phyloP scores from a whole-genome alignment of 2,888 invertebrate species.

The Trachelus tabidus region DNA sequence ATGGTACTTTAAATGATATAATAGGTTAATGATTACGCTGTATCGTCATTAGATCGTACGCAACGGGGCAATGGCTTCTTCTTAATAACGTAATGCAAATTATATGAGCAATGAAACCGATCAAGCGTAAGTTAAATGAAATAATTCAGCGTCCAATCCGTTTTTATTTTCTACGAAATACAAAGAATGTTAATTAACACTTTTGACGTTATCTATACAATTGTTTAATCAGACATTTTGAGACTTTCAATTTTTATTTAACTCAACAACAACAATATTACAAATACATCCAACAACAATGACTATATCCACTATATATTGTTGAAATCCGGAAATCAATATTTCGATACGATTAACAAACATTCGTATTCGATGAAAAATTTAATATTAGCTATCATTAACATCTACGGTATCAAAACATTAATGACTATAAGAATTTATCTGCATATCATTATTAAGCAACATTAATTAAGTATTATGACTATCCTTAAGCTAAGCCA shows the following conservation, averaged over 20 bases:
- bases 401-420: not conserved
- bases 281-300: constrained; percentile 5
- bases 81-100: not conserved
- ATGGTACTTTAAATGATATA: not conserved
- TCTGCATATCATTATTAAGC: not conserved
- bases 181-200: not conserved
- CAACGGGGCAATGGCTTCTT: not conserved
- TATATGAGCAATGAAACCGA: not conserved
- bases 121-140: too few relatives aligned
- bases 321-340: not conserved
- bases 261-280: not conserved
- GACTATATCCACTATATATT: not conserved
- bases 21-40: not conserved
- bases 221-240: not conserved
- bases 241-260: not conserved
- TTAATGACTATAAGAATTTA: not conserved
- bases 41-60: not conserved
- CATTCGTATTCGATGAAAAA: not conserved
- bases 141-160: not conserved
- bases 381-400: not conserved
- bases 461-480: too few relatives aligned
- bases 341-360: not conserved
- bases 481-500: not conserved
- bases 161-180: not conserved
- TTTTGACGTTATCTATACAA: not conserved